Base-by-base conservation (phyloP, 2,888 invertebrate species). In the Parasteatoda lunata region DNA sequence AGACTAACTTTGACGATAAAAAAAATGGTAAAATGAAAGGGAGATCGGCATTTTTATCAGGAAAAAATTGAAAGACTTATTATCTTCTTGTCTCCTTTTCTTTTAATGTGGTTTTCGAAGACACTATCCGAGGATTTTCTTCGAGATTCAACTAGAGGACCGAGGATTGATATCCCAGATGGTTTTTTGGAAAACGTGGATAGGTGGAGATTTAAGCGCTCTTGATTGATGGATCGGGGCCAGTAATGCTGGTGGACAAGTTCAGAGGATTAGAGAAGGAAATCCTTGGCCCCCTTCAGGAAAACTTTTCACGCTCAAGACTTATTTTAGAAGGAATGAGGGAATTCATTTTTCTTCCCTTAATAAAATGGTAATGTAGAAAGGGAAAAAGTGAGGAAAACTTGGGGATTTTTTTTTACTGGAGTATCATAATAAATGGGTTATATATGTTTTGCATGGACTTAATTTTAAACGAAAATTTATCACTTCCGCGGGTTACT, bases 101-200 rank as follows among this genome's bases (percentile, higher is more conserved):
- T 59, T 6, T 59, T 59, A 59, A 59, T 49, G 76, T 48, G n/a
- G 76, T 11, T 59, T 52, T 30, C 6, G 48, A 51, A 69, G 69
- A 65, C 81, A 48, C 75, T 75, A 75, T 59, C 64, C 47, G 30
- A 59, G 69, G 81, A 81, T 81, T 68, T 75, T 59, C 49, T 73
- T 73, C 15, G 49, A 51, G 71, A 54, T 70, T 47, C 72, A n/a
- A 11, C 49, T 4, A n/a, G 4, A 45, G 45, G 51, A 72, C 71
- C 52, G 59, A 13, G 81, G 81, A 81, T 81, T 81, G 75, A 75
- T 81, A 73, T 69, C 81, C 81, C 81, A 81, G 81, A 81, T 81
- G 81, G 59, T 59, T 59, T 59, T 30, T 81, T 75, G 66, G 68
- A 51, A 68, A 52, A 59, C 47, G 68, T 47, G n/a, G 47, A 15